These are phyloP conservation scores for Odontamblyopus rebecca DNA, from an alignment of 2,797 vertebrate species.

Conservation along the genomic window DNA sequence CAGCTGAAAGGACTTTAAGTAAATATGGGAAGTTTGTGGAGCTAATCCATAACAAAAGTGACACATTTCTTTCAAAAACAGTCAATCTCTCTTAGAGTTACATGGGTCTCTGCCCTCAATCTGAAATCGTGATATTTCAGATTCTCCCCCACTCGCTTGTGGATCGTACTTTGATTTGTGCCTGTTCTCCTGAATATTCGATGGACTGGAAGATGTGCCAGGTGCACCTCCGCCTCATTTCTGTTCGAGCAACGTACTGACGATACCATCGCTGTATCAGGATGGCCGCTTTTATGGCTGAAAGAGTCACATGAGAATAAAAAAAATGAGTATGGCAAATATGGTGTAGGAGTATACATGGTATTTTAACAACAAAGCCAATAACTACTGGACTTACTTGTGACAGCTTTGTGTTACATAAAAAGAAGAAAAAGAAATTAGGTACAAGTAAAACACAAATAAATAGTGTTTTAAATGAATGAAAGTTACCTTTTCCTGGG, in stretches of 20 bases:
- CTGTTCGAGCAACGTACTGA: slow-evolving; percentile 84
- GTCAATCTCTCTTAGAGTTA: too few species aligned
- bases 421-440: background rate
- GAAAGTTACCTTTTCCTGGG: slow-evolving; percentile 67
- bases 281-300: slow-evolving; percentile 86
- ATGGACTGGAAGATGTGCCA: slow-evolving; percentile 97
- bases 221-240: slow-evolving; percentile 89
- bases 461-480: background rate
- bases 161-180: slow-evolving; percentile 87
- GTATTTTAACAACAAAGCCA: background rate
- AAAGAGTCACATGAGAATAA: background rate
- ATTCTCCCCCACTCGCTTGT: too few species aligned
- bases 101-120: too few species aligned
- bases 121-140: too few species aligned
- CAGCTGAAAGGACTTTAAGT: too few species aligned
- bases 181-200: slow-evolving; percentile 92
- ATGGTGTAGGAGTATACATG: background rate
- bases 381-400: slow-evolving; percentile 61
- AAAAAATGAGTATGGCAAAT: background rate
- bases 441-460: background rate
- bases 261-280: slow-evolving; percentile 94
- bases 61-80: too few species aligned
- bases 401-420: slow-evolving; percentile 59
- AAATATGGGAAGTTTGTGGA: too few species aligned
- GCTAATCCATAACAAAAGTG: too few species aligned